Evolutionary conservation across 2,888 invertebrate genomes (phyloP).

Genomic region (Epistrophe eligans): DNA sequence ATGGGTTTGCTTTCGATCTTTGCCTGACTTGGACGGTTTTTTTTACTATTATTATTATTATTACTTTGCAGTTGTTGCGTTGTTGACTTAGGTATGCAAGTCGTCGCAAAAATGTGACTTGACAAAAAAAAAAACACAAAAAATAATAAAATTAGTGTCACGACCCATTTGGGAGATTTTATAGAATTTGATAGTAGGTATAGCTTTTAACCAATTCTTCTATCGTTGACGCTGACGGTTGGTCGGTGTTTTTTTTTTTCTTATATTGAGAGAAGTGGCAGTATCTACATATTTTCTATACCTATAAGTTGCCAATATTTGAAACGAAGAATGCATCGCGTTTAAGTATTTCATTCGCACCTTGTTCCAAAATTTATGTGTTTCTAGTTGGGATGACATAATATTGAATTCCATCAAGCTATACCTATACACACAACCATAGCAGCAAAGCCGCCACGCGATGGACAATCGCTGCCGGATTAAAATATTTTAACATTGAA

Average conservation of each 20-base stretch:
- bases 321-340: constrained; percentile 41
- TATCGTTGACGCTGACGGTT: not conserved
- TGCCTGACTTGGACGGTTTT: not conserved
- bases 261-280: not conserved
- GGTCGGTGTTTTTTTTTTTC: constrained; percentile 12
- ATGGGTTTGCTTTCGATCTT: constrained; percentile 46
- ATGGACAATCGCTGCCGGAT: constrained; percentile 58
- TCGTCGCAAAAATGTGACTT: constrained; percentile 29
- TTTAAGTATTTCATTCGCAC: constrained; percentile 52
- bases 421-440: not conserved
- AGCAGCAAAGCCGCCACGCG: not conserved
- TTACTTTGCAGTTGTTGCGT: constrained; percentile 23
- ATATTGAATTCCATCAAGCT: constrained; percentile 48
- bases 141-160: constrained; percentile 51
- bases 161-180: constrained; percentile 60
- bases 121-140: not conserved
- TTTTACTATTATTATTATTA: not conserved
- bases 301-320: not conserved
- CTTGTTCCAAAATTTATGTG: constrained; percentile 55
- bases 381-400: constrained; percentile 57
- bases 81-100: constrained; percentile 15
- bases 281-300: not conserved
- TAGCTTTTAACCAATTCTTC: constrained; percentile 7
- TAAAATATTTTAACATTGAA: constrained; percentile 59
- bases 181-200: constrained; percentile 44